Conservation (phyloP, 2,113 vertebrate genomes). For the Neodontobutis hainanensis region DNA sequence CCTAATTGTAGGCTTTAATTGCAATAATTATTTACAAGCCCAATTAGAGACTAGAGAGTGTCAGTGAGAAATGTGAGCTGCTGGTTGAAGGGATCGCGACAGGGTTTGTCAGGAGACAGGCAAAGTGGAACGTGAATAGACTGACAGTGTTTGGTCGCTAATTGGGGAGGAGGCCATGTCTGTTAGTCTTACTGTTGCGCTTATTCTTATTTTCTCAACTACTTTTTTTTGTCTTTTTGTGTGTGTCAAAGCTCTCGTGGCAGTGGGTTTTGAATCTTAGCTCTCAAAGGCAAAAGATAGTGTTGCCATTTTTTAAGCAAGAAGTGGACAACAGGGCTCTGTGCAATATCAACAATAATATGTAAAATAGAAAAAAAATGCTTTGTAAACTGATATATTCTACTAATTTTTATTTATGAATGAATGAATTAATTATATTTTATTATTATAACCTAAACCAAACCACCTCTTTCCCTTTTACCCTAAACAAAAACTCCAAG, state of each 20-base stretch:
- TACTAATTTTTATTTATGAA: no score
- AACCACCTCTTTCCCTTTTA: no score
- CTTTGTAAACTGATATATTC: no score
- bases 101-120: conserved; percentile 70
- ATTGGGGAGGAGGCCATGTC: conserved; percentile 65
- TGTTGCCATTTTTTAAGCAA: not conserved
- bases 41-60: conserved; percentile 82
- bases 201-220: conserved; percentile 10
- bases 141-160: conserved; percentile 58
- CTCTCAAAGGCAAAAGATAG: not conserved
- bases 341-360: no score
- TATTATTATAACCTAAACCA: no score
- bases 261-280: conserved; percentile 8
- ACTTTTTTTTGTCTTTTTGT: conserved; percentile 8
- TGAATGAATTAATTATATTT: no score
- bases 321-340: no score
- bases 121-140: conserved; percentile 53
- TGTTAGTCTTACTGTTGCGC: conserved; percentile 11
- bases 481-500: no score
- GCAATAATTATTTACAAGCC: conserved; percentile 86
- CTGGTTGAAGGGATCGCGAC: conserved; percentile 72
- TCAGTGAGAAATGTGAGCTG: conserved; percentile 67
- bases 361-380: no score
- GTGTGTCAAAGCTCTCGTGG: conserved; percentile 21
- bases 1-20: conserved; percentile 85